These are phyloP conservation scores for Argyrosomus regius DNA, from an alignment of 2,797 vertebrate genomes.

Conservation along the genomic window DNA sequence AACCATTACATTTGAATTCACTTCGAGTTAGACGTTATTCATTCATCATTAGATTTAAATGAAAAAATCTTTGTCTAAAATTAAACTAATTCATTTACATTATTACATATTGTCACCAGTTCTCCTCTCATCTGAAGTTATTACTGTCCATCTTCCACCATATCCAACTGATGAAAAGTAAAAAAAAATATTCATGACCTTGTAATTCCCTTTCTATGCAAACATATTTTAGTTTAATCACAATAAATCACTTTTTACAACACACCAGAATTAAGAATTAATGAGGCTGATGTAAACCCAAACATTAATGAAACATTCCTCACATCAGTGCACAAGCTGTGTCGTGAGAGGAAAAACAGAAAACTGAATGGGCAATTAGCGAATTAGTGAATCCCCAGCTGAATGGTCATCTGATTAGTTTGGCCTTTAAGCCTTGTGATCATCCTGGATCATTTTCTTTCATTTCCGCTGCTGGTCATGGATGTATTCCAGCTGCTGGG, in stretches of 20 bases:
- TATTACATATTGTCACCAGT: background rate
- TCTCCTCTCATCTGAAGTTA: background rate
- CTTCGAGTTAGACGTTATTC: background rate
- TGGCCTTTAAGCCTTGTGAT: constrained; percentile 59
- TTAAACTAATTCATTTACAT: background rate
- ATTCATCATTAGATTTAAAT: background rate
- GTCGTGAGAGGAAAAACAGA: constrained; percentile 37
- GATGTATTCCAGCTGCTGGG: constrained; percentile 62
- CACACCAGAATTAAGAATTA: background rate
- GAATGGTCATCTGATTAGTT: constrained; percentile 73
- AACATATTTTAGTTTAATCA: background rate
- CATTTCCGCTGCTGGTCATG: constrained; percentile 69
- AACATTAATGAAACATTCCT: constrained; percentile 12
- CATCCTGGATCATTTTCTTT: constrained; percentile 74
- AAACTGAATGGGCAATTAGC: constrained; percentile 55
- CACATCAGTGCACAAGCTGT: background rate
- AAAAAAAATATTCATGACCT: background rate
- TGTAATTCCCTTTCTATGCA: background rate
- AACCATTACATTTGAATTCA: background rate
- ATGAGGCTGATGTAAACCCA: constrained; percentile 16
- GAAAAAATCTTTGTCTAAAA: background rate
- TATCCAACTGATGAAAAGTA: background rate
- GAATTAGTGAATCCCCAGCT: constrained; percentile 63
- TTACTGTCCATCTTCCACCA: background rate
- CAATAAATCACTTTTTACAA: constrained; percentile 4